phyloP scores from a whole-genome alignment of 2,797 vertebrate genomes.

The Enteromius unitaeniatus region DNA sequence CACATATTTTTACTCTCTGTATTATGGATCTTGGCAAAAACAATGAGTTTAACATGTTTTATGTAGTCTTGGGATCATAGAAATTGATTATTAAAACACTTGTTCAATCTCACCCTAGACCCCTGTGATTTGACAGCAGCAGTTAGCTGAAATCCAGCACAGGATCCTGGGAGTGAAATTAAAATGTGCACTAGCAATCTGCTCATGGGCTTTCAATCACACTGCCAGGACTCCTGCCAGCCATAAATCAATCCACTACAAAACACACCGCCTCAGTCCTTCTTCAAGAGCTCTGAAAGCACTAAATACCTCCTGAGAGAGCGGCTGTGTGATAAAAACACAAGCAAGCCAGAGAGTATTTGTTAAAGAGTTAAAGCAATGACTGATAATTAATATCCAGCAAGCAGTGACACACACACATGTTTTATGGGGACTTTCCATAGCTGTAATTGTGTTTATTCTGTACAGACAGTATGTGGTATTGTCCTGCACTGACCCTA shows the following conservation, averaged over 20 bases:
- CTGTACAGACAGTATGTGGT: no score
- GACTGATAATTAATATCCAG: neutral
- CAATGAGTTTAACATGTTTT: slow-evolving; percentile 21
- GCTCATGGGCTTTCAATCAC: slow-evolving; percentile 31
- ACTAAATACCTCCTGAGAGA: slow-evolving; percentile 18
- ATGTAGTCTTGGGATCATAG: slow-evolving; percentile 6
- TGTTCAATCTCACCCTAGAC: slow-evolving; percentile 32
- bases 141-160: slow-evolving; percentile 3
- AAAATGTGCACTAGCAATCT: slow-evolving; percentile 23
- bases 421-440: no score
- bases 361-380: slow-evolving; percentile 10
- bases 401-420: neutral
- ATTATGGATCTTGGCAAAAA: slow-evolving; percentile 22
- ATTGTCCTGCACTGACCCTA: no score
- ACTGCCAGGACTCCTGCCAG: slow-evolving; percentile 21
- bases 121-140: slow-evolving; percentile 1
- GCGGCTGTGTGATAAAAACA: neutral
- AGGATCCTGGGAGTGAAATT: slow-evolving; percentile 44
- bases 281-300: slow-evolving; percentile 2
- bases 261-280: slow-evolving; percentile 29
- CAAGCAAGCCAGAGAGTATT: slow-evolving; percentile 9
- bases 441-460: no score
- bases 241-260: slow-evolving; percentile 54
- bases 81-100: slow-evolving; percentile 35
- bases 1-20: neutral